Base-by-base conservation (phyloP, 2,888 invertebrate species). In the Cheilosia vulpina region DNA sequence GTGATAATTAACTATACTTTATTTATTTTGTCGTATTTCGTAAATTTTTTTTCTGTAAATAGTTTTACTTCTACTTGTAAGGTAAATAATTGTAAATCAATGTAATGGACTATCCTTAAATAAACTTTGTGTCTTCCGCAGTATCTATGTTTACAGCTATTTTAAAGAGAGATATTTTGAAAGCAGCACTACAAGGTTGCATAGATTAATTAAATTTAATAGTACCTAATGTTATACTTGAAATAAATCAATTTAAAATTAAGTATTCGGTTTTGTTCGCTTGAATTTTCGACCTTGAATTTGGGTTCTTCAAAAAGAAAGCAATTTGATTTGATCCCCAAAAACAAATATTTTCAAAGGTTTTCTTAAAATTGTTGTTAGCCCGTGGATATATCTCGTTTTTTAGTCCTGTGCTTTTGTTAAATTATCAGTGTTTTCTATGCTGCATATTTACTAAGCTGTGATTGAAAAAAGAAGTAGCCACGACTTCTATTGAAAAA, bases 1-100 rank as follows among this genome's bases (percentile, higher is more conserved):
- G 53, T 52, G 41, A 55, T 65, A 55, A 13, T 55, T 45, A 41
- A 34, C 7, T 31, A 31, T 9, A 31, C 34, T 68, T 73, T 72
- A 65, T 85, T 81, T 76, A 81, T 85, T 80, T 71, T 75, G 60
- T 65, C 57, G 34, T 62, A 31, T 45, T 55, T 47, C 38, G 5
- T 34, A 7, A 9, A 7, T 47, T 38, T 38, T 21, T 60, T 75
- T 47, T 66, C 21, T 85, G 84, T 85, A 85, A 71, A 85, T 85
- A 85, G 2, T 60, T 66, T 63, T 65, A 60, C 38, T 77, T 60
- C 50, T 43, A 31, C 31, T 73, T 11, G 4, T 21, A 55, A 50
- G 31, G 31, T 31, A 53, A 45, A 47, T 60, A 53, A 65, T 52
- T 68, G 78, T 78, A 78, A 83, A 83, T 50, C 68, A 69, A 45